Evolutionary conservation across 2,113 vertebrate genomes (phyloP).

Genomic region (Rhinolophus ferrumequinum): DNA sequence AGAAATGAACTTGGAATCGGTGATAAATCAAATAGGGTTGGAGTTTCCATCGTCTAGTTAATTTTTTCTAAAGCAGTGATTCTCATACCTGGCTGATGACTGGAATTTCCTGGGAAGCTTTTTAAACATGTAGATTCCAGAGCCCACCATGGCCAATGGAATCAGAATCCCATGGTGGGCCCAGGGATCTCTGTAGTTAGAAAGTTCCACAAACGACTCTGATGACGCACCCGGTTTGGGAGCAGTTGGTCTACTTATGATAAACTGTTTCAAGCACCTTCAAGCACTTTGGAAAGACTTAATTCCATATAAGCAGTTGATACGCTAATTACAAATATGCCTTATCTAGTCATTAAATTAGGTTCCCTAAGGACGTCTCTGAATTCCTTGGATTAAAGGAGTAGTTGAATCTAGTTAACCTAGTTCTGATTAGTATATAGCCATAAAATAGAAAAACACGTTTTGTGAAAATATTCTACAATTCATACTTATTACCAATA

Average conservation of each 20-base stretch:
- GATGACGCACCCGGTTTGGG: conserved; percentile 3
- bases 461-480: conserved; percentile 48
- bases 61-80: conserved; percentile 18
- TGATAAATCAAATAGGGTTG: not conserved
- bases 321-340: conserved; percentile 75
- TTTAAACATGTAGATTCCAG: not conserved
- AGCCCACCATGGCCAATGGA: not conserved
- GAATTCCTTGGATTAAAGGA: conserved; percentile 73
- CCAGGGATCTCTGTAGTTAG: conserved; percentile 39
- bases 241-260: conserved; percentile 68
- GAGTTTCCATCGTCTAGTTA: conserved; percentile 24
- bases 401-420: conserved; percentile 76
- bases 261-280: conserved; percentile 73
- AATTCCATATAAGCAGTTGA: conserved; percentile 73
- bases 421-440: conserved; percentile 70
- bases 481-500: conserved; percentile 25
- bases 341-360: conserved; percentile 78
- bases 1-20: conserved; percentile 20
- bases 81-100: not conserved
- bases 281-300: conserved; percentile 72
- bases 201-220: conserved; percentile 37
- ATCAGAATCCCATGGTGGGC: conserved; percentile 12
- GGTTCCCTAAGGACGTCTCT: conserved; percentile 67
- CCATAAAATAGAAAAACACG: conserved; percentile 57
- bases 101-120: not conserved